Evolutionary conservation across 2,113 vertebrate genomes (phyloP).

Genomic region (Mirza zaza): DNA sequence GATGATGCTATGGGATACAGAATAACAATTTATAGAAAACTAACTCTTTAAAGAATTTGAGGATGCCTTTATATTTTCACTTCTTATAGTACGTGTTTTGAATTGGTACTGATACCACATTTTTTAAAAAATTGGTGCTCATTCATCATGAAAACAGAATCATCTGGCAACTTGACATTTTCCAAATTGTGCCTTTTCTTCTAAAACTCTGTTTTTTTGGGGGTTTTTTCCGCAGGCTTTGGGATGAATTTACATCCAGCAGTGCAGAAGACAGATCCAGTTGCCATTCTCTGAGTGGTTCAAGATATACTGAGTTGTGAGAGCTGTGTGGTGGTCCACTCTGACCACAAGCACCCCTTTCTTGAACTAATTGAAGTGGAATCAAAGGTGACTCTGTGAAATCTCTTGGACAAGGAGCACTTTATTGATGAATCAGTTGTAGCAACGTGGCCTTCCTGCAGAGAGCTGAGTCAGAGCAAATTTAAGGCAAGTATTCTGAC

Average conservation of each 20-base stretch:
- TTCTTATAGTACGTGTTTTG: not conserved
- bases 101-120: not conserved
- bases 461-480: slow-evolving; percentile 66
- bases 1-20: not conserved
- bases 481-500: slow-evolving; percentile 29
- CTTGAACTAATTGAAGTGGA: not conserved
- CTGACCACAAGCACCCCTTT: not conserved
- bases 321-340: not conserved
- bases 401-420: not conserved
- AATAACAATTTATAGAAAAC: not conserved
- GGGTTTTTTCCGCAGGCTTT: slow-evolving; percentile 28
- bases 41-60: not conserved
- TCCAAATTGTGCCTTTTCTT: not conserved
- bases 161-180: not conserved
- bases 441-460: not conserved
- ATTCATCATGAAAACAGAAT: slow-evolving; percentile 4
- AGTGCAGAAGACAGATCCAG: not conserved
- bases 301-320: not conserved
- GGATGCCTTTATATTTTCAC: not conserved
- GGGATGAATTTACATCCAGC: not conserved
- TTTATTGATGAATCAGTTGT: not conserved
- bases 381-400: not conserved
- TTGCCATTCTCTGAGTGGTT: not conserved
- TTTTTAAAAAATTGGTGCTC: not conserved
- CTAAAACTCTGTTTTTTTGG: not conserved